Evolutionary conservation across 1,140 invertebrate genomes (phyloP), one percentile per base, ranked within the genome.

Genomic region (Drosophila mojavensis): DNA sequence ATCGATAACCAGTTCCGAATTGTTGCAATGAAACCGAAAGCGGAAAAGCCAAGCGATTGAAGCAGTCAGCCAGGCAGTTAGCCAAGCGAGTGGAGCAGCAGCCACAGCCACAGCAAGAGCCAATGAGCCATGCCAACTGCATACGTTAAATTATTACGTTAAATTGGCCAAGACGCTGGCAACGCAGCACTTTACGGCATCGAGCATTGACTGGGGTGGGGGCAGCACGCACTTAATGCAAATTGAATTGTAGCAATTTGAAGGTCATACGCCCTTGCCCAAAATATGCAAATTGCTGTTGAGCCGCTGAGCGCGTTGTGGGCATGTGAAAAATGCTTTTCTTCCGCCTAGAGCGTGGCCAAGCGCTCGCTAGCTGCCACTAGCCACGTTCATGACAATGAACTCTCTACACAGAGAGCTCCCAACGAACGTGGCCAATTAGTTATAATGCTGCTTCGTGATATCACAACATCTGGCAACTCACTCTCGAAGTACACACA

Each of bases 361-460:
- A 26, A 58, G 64, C n/a, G 43, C 54, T 55, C 36, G 56, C 33
- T 39, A 59, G 67, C 72, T 78, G 76, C 60, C 78, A 58, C 60
- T 74, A 58, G 50, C 77, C 69, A 71, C 79, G 83, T 79, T 79
- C 82, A 86, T 86, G 82, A 86, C 82, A 86, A 86, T 88, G 82
- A 86, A 86, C 36, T 39, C 82, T 77, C 76, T 55, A 48, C 43
- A 69, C 67, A 56, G 55, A 67, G 61, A 55, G 85, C 71, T 74
- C 50, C 65, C 73, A 88, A 88, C 79, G 83, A 88, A 88, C 83
- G 83, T 88, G 83, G 83, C 83, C 83, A 88, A 88, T 88, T 88
- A 88, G 83, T 88, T 88, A 89, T 88, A 88, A 88, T 88, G 84
- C 83, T 89, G 83, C 83, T 88, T 88, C 84, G 83, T 88, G 84